phyloP scores from a whole-genome alignment of 2,888 invertebrate species.

The Zele albiditarsus region DNA sequence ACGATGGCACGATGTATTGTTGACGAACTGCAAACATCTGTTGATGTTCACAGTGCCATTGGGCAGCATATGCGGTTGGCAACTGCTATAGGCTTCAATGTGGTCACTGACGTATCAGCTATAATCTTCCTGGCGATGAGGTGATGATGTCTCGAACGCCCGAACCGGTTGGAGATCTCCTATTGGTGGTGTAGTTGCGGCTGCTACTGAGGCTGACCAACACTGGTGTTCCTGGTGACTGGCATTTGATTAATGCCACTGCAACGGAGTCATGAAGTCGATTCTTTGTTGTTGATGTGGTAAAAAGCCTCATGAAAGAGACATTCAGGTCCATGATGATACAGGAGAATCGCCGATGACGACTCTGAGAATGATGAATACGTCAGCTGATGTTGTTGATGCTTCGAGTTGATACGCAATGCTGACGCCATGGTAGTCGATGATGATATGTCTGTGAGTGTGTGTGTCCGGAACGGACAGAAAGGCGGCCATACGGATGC shows the following conservation, averaged over 20 bases:
- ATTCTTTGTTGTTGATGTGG: constrained; percentile 10
- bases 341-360: constrained; percentile 15
- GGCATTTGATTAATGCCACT: constrained; percentile 41
- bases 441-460: constrained; percentile 49
- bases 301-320: not conserved
- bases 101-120: not conserved
- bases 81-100: not conserved
- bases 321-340: not conserved
- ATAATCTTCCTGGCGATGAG: not conserved
- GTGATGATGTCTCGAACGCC: not conserved
- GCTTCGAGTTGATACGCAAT: not conserved
- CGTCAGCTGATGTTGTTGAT: not conserved
- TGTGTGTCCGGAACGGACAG: constrained; percentile 66
- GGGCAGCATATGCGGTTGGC: not conserved
- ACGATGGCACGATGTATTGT: not conserved
- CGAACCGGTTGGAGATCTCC: not conserved
- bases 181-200: not conserved
- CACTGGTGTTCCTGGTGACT: constrained; percentile 25
- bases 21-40: not conserved
- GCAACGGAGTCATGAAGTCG: constrained; percentile 9
- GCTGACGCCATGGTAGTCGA: constrained; percentile 41
- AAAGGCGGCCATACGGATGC: constrained; percentile 72
- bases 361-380: constrained; percentile 18
- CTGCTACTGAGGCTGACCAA: not conserved
- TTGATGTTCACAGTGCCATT: not conserved